phyloP scores from a whole-genome alignment of 2,797 vertebrate species.

The Apodemus agrarius region DNA sequence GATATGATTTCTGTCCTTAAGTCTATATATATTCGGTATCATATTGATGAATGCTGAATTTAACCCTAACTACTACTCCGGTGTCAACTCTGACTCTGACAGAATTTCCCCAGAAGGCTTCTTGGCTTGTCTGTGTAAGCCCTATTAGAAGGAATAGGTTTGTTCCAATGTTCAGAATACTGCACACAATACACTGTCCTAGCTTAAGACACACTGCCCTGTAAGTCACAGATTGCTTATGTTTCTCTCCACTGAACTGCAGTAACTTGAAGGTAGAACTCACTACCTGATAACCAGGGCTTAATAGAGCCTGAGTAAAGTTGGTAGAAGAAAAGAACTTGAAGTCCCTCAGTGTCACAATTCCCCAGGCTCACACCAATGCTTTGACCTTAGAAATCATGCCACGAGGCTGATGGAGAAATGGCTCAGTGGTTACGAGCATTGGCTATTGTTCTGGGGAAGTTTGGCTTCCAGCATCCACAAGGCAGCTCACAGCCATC shows the following conservation, averaged over 20 bases:
- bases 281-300: not conserved
- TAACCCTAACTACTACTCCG: not conserved
- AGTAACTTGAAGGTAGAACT: not conserved
- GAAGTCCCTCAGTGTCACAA: not conserved
- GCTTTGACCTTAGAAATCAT: not conserved
- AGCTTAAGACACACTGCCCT: not conserved
- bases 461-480: not conserved
- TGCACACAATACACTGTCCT: too few species aligned
- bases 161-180: not conserved
- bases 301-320: not conserved
- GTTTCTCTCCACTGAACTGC: not conserved
- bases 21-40: not conserved
- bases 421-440: not conserved
- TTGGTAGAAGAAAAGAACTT: not conserved
- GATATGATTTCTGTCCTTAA: not conserved
- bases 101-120: not conserved
- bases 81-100: not conserved
- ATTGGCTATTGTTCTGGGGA: not conserved
- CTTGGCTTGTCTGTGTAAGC: not conserved
- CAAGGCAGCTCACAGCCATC: not conserved
- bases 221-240: not conserved
- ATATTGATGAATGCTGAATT: not conserved
- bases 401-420: not conserved
- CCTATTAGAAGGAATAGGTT: not conserved
- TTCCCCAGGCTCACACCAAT: not conserved